phyloP scores from a whole-genome alignment of 2,888 invertebrate genomes.

The Drosophila sordidula region DNA sequence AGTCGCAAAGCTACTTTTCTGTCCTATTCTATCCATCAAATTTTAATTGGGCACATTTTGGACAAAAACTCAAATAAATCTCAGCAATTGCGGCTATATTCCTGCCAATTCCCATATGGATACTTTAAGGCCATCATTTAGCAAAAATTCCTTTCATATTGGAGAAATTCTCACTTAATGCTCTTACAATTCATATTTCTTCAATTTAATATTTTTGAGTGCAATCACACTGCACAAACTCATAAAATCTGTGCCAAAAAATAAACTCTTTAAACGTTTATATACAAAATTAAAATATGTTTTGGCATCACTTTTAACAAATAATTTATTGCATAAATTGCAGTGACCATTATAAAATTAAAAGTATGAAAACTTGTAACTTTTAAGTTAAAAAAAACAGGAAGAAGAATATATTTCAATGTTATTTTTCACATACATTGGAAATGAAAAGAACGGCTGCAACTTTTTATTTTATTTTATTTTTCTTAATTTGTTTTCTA shows the following conservation, averaged over 20 bases:
- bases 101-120: neutral
- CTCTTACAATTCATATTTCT: neutral
- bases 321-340: too few species aligned
- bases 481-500: too few species aligned
- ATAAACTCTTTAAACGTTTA: neutral
- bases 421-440: too few species aligned
- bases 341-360: too few species aligned
- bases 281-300: too few species aligned
- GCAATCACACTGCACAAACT: neutral
- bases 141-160: neutral
- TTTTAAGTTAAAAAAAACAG: too few species aligned
- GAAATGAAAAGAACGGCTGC: too few species aligned
- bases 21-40: constrained; percentile 4
- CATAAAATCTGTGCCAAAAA: neutral
- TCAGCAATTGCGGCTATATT: neutral
- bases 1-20: constrained; percentile 7
- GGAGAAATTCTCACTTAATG: neutral
- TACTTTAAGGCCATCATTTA: neutral
- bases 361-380: too few species aligned
- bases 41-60: neutral
- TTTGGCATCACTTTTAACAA: too few species aligned
- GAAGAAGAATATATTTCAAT: too few species aligned
- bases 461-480: too few species aligned
- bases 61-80: constrained; percentile 1
- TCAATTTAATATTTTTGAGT: neutral